phyloP scores from a whole-genome alignment of 2,113 vertebrate genomes.

The Microcebus tavaratra region DNA sequence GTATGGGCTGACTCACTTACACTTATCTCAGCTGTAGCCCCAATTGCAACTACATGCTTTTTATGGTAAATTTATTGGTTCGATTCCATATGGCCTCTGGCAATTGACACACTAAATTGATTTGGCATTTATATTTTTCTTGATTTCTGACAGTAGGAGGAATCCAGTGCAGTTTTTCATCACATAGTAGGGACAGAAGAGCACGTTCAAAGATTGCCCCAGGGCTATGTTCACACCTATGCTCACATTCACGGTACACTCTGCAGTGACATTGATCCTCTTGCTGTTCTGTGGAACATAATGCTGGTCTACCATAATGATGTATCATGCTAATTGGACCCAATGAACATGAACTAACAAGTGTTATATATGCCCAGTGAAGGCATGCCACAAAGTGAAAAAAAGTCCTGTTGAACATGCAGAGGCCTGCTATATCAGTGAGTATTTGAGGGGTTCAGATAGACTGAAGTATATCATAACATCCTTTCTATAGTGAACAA shows the following conservation, averaged over 20 bases:
- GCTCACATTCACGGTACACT: neutral
- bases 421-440: neutral
- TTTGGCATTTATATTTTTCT: neutral
- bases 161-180: neutral
- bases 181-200: neutral
- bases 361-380: neutral
- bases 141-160: neutral
- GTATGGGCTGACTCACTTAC: neutral
- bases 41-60: neutral
- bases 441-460: neutral
- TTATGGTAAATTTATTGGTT: neutral
- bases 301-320: neutral
- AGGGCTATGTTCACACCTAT: neutral
- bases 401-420: neutral
- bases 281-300: neutral
- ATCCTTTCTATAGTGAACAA: neutral
- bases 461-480: neutral
- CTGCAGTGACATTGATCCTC: neutral
- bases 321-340: neutral
- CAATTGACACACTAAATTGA: neutral
- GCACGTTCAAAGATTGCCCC: neutral
- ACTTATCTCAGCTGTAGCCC: neutral
- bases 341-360: neutral
- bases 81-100: neutral
- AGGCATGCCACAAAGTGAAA: neutral